Percentiles rank a stretch among this genome's conserved stretches.
These are phyloP conservation scores for Platygyra sinensis DNA, from an alignment of 64 coral and sea anemone genomes.

Conservation along the genomic window DNA sequence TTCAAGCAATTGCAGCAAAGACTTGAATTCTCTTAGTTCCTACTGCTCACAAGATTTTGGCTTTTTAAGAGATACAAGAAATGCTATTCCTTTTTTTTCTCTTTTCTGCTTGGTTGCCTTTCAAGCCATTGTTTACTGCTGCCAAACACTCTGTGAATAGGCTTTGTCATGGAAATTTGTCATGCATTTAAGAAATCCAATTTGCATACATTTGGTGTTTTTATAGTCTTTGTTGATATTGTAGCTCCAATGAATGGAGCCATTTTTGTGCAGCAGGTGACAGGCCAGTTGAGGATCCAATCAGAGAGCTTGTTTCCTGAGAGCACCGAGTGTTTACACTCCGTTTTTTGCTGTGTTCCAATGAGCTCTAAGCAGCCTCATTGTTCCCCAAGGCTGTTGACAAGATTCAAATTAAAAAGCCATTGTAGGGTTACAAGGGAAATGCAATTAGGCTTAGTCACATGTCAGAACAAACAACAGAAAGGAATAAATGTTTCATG, in stretches of 20 bases:
- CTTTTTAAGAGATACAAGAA: not conserved
- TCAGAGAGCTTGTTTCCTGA: slow-evolving; percentile 6
- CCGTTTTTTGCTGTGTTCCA: slow-evolving; percentile 55
- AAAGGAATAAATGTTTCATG: slow-evolving; percentile 80
- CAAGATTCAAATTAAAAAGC: slow-evolving; percentile 72
- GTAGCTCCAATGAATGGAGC: slow-evolving; percentile 40
- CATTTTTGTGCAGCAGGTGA: slow-evolving; percentile 63
- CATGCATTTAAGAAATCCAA: slow-evolving; percentile 55
- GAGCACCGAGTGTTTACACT: slow-evolving; percentile 37
- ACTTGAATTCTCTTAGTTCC: no score
- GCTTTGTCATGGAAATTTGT: slow-evolving; percentile 59
- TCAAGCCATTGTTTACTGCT: slow-evolving; percentile 60
- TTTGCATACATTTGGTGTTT: slow-evolving; percentile 56
- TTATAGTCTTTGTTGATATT: slow-evolving; percentile 43
- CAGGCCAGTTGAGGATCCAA: slow-evolving; percentile 37
- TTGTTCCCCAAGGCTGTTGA: slow-evolving; percentile 69
- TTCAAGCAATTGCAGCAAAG: no score
- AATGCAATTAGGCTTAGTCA: slow-evolving; percentile 76
- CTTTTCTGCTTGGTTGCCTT: slow-evolving; percentile 34
- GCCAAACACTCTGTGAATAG: slow-evolving; percentile 14
- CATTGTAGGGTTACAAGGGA: slow-evolving; percentile 62
- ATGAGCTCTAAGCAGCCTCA: slow-evolving; percentile 33
- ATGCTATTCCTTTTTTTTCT: not conserved
- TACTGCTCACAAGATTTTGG: not conserved
- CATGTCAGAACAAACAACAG: slow-evolving; percentile 74